These are phyloP conservation scores for Amphiduros pacificus DNA, from an alignment of 2,888 invertebrate genomes.

Conservation along the genomic window DNA sequence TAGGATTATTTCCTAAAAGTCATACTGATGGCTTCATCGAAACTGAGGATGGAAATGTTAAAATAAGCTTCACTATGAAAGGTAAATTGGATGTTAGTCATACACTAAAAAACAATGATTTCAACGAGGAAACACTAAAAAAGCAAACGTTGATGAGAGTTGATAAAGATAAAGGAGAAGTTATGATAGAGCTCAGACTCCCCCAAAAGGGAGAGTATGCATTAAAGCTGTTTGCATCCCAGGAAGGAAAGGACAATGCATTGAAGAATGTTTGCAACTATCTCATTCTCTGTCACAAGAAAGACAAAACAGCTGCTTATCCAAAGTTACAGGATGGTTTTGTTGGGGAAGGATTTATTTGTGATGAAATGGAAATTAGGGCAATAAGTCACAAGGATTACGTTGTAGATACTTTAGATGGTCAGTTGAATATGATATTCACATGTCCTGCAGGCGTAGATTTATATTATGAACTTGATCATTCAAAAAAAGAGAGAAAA, in stretches of 20 bases:
- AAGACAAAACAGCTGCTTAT: slow-evolving; percentile 39
- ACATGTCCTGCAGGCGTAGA: slow-evolving; percentile 42
- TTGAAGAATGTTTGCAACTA: slow-evolving; percentile 55
- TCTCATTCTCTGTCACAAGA: slow-evolving; percentile 43
- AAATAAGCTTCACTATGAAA: slow-evolving; percentile 44
- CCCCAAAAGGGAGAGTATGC: slow-evolving; percentile 52
- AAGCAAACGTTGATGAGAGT: slow-evolving; percentile 44
- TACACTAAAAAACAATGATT: slow-evolving; percentile 41
- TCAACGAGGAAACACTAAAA: slow-evolving; percentile 38
- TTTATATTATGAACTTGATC: slow-evolving; percentile 47
- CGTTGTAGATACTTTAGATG: slow-evolving; percentile 37
- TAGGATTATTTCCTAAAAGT: slow-evolving; percentile 44
- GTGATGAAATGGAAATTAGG: slow-evolving; percentile 40
- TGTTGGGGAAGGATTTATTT: slow-evolving; percentile 36
- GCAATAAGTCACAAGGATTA: slow-evolving; percentile 40
- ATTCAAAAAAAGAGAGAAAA: slow-evolving; percentile 38
- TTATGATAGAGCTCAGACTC: slow-evolving; percentile 44
- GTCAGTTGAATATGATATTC: slow-evolving; percentile 39
- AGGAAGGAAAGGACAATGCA: slow-evolving; percentile 40
- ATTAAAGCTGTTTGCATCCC: slow-evolving; percentile 51
- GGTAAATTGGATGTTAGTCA: slow-evolving; percentile 43
- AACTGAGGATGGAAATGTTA: slow-evolving; percentile 48
- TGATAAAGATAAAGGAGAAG: slow-evolving; percentile 44
- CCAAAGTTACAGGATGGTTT: slow-evolving; percentile 45
- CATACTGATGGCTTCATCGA: slow-evolving; percentile 49